Evolutionary conservation across 2,888 invertebrate genomes (phyloP).

Genomic region (Augochlorella aurata): DNA sequence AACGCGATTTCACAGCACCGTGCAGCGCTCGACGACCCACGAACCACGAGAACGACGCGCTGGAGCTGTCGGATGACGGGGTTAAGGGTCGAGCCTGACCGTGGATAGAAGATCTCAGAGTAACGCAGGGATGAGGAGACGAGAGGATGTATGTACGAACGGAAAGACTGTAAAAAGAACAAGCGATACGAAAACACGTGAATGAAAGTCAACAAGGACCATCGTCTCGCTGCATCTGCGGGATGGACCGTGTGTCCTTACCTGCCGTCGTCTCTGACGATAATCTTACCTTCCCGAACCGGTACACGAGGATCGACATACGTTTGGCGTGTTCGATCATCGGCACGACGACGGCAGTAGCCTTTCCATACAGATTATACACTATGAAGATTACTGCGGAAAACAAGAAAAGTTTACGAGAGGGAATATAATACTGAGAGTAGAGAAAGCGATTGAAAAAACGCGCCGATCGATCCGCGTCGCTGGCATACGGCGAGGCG

Average conservation of each 20-base stretch:
- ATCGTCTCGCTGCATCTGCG: conserved; percentile 55
- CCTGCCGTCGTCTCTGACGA: conserved; percentile 61
- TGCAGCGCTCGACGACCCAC: background rate
- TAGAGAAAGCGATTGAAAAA: conserved; percentile 40
- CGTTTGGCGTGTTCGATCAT: conserved; percentile 43
- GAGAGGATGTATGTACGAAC: background rate
- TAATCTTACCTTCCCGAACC: conserved; percentile 43
- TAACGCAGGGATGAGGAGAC: conserved; percentile 24
- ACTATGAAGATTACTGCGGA: conserved; percentile 64
- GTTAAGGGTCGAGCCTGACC: conserved; percentile 12
- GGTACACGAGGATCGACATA: conserved; percentile 5
- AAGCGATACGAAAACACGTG: conserved; percentile 59
- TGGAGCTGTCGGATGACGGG: conserved; percentile 15
- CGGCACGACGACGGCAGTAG: conserved; percentile 63
- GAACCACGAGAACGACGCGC: conserved; percentile 15
- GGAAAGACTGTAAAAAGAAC: conserved; percentile 34
- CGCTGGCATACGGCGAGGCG: background rate
- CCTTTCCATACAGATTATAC: conserved; percentile 49
- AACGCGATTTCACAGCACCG: background rate
- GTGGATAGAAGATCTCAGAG: background rate
- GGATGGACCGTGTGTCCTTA: conserved; percentile 55
- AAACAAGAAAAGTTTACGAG: conserved; percentile 60
- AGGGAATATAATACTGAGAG: conserved; percentile 44
- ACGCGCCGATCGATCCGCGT: conserved; percentile 34
- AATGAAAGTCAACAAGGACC: conserved; percentile 44